Evolutionary conservation across 1,140 invertebrate genomes (phyloP).

Genomic region (Apis florea): DNA sequence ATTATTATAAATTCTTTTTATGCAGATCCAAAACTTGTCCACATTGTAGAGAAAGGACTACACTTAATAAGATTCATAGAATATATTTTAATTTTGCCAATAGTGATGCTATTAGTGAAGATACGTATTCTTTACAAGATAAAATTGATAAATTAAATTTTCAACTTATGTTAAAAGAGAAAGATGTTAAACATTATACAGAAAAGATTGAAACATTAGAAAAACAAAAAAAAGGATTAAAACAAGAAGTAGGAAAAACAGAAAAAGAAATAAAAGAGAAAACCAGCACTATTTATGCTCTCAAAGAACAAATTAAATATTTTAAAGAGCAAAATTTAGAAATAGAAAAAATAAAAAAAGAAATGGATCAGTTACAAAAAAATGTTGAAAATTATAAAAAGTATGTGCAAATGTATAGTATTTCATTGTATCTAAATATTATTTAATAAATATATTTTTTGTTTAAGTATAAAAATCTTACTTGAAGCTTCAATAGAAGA

Average conservation of each 20-base stretch:
- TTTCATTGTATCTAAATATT: not conserved
- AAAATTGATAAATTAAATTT: conserved; percentile 79
- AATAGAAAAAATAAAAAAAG: conserved; percentile 78
- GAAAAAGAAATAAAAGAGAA: conserved; percentile 78
- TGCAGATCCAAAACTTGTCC: conserved; percentile 84
- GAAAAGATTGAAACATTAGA: conserved; percentile 66
- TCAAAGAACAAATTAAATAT: conserved; percentile 81
- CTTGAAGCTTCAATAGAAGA: conserved; percentile 79
- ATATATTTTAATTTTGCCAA: conserved; percentile 84
- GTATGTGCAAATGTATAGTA: conserved; percentile 53
- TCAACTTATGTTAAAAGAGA: conserved; percentile 75
- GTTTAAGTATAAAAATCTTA: conserved; percentile 81
- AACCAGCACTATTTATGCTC: conserved; percentile 76
- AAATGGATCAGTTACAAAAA: conserved; percentile 80
- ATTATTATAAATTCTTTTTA: conserved; percentile 7
- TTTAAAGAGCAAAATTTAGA: conserved; percentile 78
- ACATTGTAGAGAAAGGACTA: conserved; percentile 85
- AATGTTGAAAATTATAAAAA: conserved; percentile 76
- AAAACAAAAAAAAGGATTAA: conserved; percentile 70
- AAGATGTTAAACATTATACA: conserved; percentile 70
- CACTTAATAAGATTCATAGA: conserved; percentile 81
- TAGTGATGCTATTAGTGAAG: conserved; percentile 76
- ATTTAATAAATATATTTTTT: conserved; percentile 52
- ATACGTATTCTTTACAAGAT: conserved; percentile 71
- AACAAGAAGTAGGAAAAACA: conserved; percentile 76